Conservation (phyloP, 2,113 vertebrate genomes). For the Coreoperca whiteheadi region DNA sequence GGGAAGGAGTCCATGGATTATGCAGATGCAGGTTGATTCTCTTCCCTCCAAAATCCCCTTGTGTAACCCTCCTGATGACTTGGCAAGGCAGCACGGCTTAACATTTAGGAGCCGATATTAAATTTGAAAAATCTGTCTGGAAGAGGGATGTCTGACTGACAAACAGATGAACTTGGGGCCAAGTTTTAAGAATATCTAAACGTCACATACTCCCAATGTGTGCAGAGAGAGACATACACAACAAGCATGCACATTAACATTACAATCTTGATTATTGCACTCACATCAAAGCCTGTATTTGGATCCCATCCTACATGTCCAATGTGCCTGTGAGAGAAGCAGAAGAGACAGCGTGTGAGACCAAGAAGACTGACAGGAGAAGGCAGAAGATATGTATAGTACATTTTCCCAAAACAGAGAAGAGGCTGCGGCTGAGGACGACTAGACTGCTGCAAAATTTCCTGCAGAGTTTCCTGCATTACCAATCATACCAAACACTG, state of each 20-base stretch:
- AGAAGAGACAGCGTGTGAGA: background rate
- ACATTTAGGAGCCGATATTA: slow-evolving; percentile 34
- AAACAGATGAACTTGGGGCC: slow-evolving; percentile 2
- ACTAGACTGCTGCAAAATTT: background rate
- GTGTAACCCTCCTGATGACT: slow-evolving; percentile 58
- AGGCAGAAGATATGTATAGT: background rate
- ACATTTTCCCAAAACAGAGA: background rate
- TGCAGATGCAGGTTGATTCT: slow-evolving; percentile 59
- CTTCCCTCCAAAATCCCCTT: slow-evolving; percentile 63
- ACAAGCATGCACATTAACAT: background rate
- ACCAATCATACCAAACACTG: slow-evolving; percentile 21
- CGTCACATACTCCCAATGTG: background rate
- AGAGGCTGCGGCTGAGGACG: background rate
- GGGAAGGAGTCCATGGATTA: slow-evolving; percentile 73
- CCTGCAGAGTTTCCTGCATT: slow-evolving; percentile 19
- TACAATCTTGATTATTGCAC: background rate
- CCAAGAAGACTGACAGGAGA: background rate
- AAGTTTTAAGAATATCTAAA: slow-evolving; percentile 22
- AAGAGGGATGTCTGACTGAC: background rate
- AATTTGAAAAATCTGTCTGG: slow-evolving; percentile 35
- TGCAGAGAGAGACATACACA: background rate
- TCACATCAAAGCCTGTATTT: slow-evolving; percentile 99
- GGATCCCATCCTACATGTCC: slow-evolving; percentile 99
- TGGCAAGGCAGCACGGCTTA: slow-evolving; percentile 19
- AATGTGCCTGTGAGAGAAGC: slow-evolving; percentile 87